Evolutionary conservation across 2,797 vertebrate species (phyloP).

Genomic region (Choloepus didactylus): DNA sequence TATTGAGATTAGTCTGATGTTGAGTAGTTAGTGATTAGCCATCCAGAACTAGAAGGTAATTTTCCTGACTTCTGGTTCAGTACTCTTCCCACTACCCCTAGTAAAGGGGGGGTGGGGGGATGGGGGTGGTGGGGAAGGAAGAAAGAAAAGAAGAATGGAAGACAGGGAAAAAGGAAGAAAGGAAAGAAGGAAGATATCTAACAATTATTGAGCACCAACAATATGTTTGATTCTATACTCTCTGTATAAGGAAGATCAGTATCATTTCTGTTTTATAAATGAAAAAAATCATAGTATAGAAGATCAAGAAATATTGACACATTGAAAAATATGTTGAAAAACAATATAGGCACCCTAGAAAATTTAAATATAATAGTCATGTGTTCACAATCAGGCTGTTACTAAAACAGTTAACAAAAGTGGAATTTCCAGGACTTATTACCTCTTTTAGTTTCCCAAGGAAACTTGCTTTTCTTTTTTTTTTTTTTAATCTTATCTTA

Average conservation of each 20-base stretch:
- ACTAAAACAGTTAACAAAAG: constrained; percentile 12
- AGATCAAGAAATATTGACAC: background rate
- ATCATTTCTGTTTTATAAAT: constrained; percentile 19
- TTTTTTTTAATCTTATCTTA: background rate
- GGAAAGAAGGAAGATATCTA: background rate
- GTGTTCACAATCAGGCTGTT: background rate
- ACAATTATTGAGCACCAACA: background rate
- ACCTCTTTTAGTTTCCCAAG: background rate
- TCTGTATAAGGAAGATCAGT: background rate
- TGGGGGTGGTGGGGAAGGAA: background rate
- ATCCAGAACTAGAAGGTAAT: background rate
- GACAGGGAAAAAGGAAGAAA: background rate
- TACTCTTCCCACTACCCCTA: background rate
- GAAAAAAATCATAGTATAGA: constrained; percentile 32
- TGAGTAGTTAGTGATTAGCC: background rate
- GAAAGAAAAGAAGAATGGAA: background rate
- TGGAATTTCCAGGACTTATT: background rate
- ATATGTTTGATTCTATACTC: background rate
- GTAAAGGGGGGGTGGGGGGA: background rate
- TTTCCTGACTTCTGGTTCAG: background rate
- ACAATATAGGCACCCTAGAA: too few species aligned
- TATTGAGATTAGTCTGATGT: background rate
- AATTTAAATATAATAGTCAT: constrained; percentile 12
- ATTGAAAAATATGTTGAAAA: background rate
- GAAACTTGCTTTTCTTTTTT: background rate